Evolutionary conservation across 2,113 vertebrate species (phyloP), one percentile per base, ranked within the genome.

Genomic region (Parus major): DNA sequence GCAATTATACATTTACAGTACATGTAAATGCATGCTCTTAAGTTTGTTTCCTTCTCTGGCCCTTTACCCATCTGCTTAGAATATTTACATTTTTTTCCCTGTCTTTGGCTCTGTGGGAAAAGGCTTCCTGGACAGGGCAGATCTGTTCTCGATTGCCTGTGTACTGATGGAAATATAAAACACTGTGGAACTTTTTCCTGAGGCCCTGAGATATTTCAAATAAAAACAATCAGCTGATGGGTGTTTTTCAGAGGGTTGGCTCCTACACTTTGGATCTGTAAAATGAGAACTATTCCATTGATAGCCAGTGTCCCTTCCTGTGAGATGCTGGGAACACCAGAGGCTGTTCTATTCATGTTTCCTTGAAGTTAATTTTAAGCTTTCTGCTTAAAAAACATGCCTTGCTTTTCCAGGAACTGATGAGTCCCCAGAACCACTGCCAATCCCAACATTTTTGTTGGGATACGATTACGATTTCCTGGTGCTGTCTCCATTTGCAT

Each of bases 401-500:
- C 86, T 89, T 92, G 86, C 90, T 91, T 95, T 85, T 89, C 88
- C 97, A 99, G 99, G 99, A 98, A 99, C 99, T 27, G 99, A 99
- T 31, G 99, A 99, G 98, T 99, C 99, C 92, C 99, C 99, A 2
- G 99, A 99, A 98, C 99, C 99, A 63, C 98, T 99, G 96, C 99
- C 99, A 98, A 99, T 99, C 90, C 99, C 99, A 90, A 99, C 99
- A 7, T 99, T 99, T 98, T 98, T 99, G 97, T 97, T 99, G 98
- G 99, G 99, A 53, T 99, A 99, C 8, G 99, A 99, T 98, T 99
- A 99, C 50, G 99, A 99, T 98, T 99, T 99, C 96, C 98, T 99
- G 98, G 99, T 99, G 97, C 98, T 99, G 96, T 99, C 99, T 90
- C 99, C 99, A 2, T 99, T 99, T 93, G 99, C 99, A 28, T 98